Evolutionary conservation across 92 coral and sea anemone species (phyloP), one percentile per base, ranked within the genome.

Genomic region (Chrysogorgia sp.): DNA sequence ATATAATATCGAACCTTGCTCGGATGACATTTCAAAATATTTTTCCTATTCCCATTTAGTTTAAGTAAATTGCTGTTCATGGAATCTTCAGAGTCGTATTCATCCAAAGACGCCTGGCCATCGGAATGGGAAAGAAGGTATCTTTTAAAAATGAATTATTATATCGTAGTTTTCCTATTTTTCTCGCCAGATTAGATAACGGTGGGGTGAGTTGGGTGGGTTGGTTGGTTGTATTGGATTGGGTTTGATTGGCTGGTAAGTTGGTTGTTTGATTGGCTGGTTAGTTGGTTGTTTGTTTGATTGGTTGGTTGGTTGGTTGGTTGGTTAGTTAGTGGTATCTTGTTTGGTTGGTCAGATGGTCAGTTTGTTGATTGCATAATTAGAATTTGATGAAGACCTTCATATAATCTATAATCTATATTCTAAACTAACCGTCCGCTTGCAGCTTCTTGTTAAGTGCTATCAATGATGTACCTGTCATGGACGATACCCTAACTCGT

Each of bases 401-500:
- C n/a, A n/a, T n/a, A n/a, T n/a, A n/a, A n/a, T n/a, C n/a, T n/a
- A n/a, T n/a, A n/a, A n/a, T n/a, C n/a, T n/a, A n/a, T n/a, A n/a
- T n/a, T n/a, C n/a, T n/a, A n/a, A n/a, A n/a, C 34, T 71, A 15
- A 3, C 23, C 9, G 34, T 15, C 37, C 81, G 47, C 43, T 71
- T 62, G 0, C 40, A 94, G 98, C 61, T 86, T 89, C 77, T 72
- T 94, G 81, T 69, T 87, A 34, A 89, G 80, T 75, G 81, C 89
- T 9, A 79, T 87, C 50, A 89, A 75, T 70, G 98, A 94, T 26
- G 97, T 91, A 22, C 97, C 98, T 21, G 92, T 91, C 10, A 96
- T 89, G 75, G 98, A 94, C 58, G 98, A 94, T 64, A 94, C 98
- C 0, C 80, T 94, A 6, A 94, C 92, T 90, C 90, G 98, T 72